Evolutionary conservation across 2,113 vertebrate genomes (phyloP).

Genomic region (Cynoglossus semilaevis): DNA sequence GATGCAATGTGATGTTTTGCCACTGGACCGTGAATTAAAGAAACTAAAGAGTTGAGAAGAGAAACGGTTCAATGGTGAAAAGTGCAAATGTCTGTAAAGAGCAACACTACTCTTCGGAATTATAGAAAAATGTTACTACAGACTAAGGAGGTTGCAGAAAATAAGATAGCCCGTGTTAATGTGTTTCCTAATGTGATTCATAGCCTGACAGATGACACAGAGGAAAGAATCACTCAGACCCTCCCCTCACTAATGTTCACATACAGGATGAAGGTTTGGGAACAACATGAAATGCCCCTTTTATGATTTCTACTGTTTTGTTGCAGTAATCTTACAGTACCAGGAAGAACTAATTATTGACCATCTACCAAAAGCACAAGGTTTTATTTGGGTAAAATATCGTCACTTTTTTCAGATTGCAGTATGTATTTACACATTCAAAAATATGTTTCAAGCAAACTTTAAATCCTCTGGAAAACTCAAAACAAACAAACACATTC

Average conservation of each 20-base stretch:
- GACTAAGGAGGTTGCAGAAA: neutral
- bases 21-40: slow-evolving; percentile 60
- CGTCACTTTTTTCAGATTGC: no score
- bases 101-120: neutral
- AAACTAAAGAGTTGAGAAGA: slow-evolving; percentile 30
- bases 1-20: slow-evolving; percentile 66
- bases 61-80: neutral
- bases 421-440: no score
- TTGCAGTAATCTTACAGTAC: neutral
- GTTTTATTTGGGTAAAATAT: no score
- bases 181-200: neutral
- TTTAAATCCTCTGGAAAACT: no score
- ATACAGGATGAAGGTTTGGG: slow-evolving; percentile 11
- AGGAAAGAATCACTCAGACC: slow-evolving; percentile 1
- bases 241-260: slow-evolving; percentile 4
- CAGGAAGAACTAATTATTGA: neutral
- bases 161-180: neutral
- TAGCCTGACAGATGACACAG: slow-evolving; percentile 9
- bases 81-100: neutral
- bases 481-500: no score
- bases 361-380: slow-evolving; percentile 2
- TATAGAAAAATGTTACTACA: neutral
- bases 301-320: slow-evolving; percentile 18
- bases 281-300: slow-evolving; percentile 27
- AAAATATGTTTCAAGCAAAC: no score